phyloP scores from a whole-genome alignment of 1,140 invertebrate species.

The Melanaphis sacchari region DNA sequence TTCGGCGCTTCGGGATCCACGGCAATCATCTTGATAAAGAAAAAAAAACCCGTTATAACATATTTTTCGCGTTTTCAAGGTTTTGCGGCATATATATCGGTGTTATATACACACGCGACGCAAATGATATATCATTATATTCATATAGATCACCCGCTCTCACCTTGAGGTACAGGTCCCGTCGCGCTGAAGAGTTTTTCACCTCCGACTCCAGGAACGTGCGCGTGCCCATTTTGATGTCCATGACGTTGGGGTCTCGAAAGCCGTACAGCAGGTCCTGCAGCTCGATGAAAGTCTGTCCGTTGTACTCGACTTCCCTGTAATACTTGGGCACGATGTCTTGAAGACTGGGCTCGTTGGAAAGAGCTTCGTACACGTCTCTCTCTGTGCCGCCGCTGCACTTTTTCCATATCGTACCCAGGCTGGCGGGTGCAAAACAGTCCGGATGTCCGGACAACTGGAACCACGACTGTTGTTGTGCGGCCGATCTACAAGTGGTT shows the following conservation, averaged over 20 bases:
- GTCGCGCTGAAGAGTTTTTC: slow-evolving; percentile 77
- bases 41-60: not conserved
- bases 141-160: not conserved
- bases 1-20: slow-evolving; percentile 88
- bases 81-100: not conserved
- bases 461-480: slow-evolving; percentile 73
- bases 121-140: not conserved
- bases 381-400: slow-evolving; percentile 71
- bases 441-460: slow-evolving; percentile 93
- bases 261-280: slow-evolving; percentile 88
- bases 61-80: not conserved
- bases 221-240: slow-evolving; percentile 90
- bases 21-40: slow-evolving; percentile 78
- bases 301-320: slow-evolving; percentile 83
- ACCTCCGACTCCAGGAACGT: slow-evolving; percentile 96
- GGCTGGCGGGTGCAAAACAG: slow-evolving; percentile 90
- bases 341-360: slow-evolving; percentile 75
- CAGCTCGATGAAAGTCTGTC: slow-evolving; percentile 88
- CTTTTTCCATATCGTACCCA: slow-evolving; percentile 68
- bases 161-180: slow-evolving; percentile 82
- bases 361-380: slow-evolving; percentile 82
- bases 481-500: not conserved
- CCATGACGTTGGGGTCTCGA: slow-evolving; percentile 86
- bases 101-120: too few relatives aligned
- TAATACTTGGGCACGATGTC: slow-evolving; percentile 80